Evolutionary conservation across 1,140 invertebrate species (phyloP).

Genomic region (Conus betulinus): DNA sequence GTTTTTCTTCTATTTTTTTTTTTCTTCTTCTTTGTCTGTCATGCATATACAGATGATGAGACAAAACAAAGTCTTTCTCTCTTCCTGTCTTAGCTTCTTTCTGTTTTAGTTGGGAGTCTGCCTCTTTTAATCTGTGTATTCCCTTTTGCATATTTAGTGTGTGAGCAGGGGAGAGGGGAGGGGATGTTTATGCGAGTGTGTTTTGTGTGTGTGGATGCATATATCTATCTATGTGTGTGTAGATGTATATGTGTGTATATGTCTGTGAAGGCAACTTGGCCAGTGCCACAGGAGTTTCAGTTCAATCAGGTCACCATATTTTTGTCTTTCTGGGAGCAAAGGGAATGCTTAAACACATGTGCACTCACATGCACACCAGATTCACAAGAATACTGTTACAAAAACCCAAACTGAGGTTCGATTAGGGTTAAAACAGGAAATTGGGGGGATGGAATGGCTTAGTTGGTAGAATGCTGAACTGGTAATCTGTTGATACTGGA

Average conservation of each 20-base stretch:
- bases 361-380: background rate
- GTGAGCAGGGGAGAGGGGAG: background rate
- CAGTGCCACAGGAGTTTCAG: background rate
- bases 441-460: too few species aligned
- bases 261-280: background rate
- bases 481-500: too few species aligned
- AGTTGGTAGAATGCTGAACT: too few species aligned
- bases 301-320: too few species aligned
- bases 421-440: too few species aligned
- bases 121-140: background rate
- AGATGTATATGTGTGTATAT: background rate
- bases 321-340: too few species aligned
- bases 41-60: too few species aligned
- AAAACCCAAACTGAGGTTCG: background rate
- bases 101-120: background rate
- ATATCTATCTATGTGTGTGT: too few species aligned
- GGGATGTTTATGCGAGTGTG: background rate
- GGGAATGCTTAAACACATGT: background rate
- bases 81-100: too few species aligned
- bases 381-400: background rate
- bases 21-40: too few species aligned
- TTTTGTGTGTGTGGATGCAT: background rate
- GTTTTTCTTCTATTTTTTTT: too few species aligned
- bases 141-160: background rate
- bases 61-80: too few species aligned